Evolutionary conservation across 1,140 invertebrate species (phyloP).

Genomic region (Trichonephila clavata): DNA sequence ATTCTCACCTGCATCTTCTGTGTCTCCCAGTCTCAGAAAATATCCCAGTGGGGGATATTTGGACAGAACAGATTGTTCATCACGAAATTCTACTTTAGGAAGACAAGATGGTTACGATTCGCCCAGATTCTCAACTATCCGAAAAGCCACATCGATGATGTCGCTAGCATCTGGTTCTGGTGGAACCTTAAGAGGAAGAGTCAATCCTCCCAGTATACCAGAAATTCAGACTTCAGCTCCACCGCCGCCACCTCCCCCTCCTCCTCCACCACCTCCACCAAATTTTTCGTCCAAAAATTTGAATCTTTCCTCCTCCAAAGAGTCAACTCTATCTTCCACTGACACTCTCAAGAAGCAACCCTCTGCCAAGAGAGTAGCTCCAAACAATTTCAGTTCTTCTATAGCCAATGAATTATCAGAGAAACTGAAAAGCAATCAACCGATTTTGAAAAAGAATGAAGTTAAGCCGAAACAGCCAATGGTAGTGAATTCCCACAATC

Average conservation of each 20-base stretch:
- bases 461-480: conserved; percentile 51
- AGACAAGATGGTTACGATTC: conserved; percentile 38
- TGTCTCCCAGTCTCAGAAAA: conserved; percentile 15
- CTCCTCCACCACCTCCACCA: conserved; percentile 45
- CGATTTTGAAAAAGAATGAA: conserved; percentile 69
- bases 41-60: conserved; percentile 47
- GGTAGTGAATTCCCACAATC: conserved; percentile 60
- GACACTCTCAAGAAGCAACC: neutral
- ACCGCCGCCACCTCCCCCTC: conserved; percentile 57
- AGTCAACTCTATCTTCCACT: neutral
- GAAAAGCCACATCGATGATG: conserved; percentile 54
- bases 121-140: conserved; percentile 45
- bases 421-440: conserved; percentile 64
- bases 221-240: conserved; percentile 42
- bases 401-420: conserved; percentile 63
- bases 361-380: neutral
- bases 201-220: conserved; percentile 20
- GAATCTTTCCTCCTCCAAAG: neutral
- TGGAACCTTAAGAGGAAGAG: conserved; percentile 24
- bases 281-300: conserved; percentile 36
- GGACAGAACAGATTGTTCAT: conserved; percentile 15
- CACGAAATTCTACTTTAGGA: neutral
- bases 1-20: conserved; percentile 21
- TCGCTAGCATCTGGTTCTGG: conserved; percentile 26
- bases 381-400: conserved; percentile 11